Base-by-base conservation (phyloP, 2,888 invertebrate species). In the Tetanocera ferruginea region DNA sequence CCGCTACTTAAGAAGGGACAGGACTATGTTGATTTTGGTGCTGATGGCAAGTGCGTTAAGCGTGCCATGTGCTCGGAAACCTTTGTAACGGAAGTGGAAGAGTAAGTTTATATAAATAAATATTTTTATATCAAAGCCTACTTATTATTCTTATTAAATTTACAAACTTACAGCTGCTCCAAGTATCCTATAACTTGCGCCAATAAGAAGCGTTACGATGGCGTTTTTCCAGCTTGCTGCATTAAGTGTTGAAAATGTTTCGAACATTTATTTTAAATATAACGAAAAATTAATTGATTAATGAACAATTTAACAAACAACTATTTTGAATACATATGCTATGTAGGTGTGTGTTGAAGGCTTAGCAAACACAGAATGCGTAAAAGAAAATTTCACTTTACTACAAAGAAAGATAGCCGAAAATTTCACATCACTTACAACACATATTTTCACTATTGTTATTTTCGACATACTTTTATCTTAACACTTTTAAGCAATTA, bases 201-300 rank as follows among this genome's bases (percentile, higher is more conserved):
- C 28, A 89, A 89, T 76, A 87, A 85, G 74, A 84, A 86, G 73
- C 84, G 85, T 11, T 88, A 80, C 49, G 84, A 84, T 17, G 89
- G 88, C 17, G 88, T 89, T 3, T 88, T 88, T 77, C 88, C 88
- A 0, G 85, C 83, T 60, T 88, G 88, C 75, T 88, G 88, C 43
- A 79, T 88, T 43, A 88, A 88, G 76, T 88, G 88, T 78, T 85
- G 83, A 82, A 28, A 51, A 28, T 5, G 62, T 37, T 74, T 43
- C 14, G 6, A 43, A 43, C 11, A 6, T 8, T 6, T 6, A 11
- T 43, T 11, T 43, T 1, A 11, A 11, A 43, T 2, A 43, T 1
- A 43, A 43, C 43, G 14, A 14, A 14, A 43, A 11, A 11, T 5
- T 2, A 43, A 14, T 43, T 43, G 14, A 43, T 11, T 43, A 11